Evolutionary conservation across 1,140 invertebrate species (phyloP), one percentile per base, ranked within the genome.

Genomic region (Megathymus violae): DNA sequence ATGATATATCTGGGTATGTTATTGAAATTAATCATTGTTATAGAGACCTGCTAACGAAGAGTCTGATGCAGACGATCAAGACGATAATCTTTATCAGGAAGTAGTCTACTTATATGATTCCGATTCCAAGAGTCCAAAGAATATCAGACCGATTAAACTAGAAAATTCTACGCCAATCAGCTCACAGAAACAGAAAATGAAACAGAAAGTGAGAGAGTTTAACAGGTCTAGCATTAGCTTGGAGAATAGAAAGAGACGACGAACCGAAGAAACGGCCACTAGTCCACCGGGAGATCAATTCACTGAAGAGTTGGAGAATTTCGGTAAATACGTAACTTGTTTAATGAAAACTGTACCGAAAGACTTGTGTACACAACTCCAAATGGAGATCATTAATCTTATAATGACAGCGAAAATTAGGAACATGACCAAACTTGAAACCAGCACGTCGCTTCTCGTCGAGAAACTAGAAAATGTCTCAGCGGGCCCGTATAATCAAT

Each of bases 231-330:
- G 7, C 7, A 31, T 31, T 1, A 31, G 19, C 10, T 27, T 48
- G 7, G 41, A 56, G 9, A 56, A 31, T 4, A 14, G 10, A 43
- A 52, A 54, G 22, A 46, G 31, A 9, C n/a, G 22, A 3, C 16
- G 13, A 38, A 38, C 51, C 31, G 25, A 43, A 9, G 47, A 58
- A 41, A 60, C 7, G 9, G 17, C 0, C 48, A 65, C 11, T 4
- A 31, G 7, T 6, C 27, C 7, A 4, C 27, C 3, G 7, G 7
- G 3, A 31, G 27, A 31, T 6, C 27, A 31, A 31, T 31, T 6
- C 27, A 4, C 27, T 6, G 62, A 64, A 0, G 66, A 68, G 31
- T 36, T 68, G 3, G 66, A 68, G 1, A 68, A 61, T 19, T 68
- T 68, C 9, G 61, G 66, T 3, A 62, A 48, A 41, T 68, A 68